Evolutionary conservation across 2,113 vertebrate genomes (phyloP).

Genomic region (Trematocara macrostoma): DNA sequence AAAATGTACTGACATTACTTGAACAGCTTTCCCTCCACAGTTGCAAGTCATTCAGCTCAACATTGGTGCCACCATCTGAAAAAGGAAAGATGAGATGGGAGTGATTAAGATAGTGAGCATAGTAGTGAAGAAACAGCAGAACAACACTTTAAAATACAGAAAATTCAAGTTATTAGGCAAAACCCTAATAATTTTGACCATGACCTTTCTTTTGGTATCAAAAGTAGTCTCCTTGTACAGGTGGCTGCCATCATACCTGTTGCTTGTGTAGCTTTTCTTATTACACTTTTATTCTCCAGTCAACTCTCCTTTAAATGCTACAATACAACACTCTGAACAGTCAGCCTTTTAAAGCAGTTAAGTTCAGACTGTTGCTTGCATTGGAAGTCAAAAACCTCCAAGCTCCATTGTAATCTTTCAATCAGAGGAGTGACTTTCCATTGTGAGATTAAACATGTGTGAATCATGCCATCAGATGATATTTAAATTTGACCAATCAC

Average conservation of each 20-base stretch:
- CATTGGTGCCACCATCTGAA: neutral
- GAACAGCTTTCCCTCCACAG: neutral
- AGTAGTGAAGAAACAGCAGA: neutral
- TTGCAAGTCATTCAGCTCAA: neutral
- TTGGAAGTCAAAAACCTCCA: neutral
- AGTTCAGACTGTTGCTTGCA: neutral
- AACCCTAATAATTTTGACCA: neutral
- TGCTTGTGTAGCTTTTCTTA: neutral
- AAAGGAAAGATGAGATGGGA: neutral
- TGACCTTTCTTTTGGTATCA: neutral
- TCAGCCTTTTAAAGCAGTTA: neutral
- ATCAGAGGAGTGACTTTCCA: neutral
- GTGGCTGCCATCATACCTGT: neutral
- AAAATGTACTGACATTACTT: neutral
- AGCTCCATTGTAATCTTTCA: neutral
- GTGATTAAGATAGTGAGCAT: neutral
- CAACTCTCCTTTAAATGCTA: neutral
- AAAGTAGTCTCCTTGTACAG: neutral
- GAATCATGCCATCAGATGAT: neutral
- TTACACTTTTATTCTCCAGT: neutral
- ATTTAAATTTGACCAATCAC: neutral
- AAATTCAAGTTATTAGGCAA: neutral
- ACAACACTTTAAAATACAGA: neutral
- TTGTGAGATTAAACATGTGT: neutral
- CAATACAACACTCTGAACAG: neutral